Conservation (phyloP, 2,888 invertebrate species). For the Cheilosia vulpina region DNA sequence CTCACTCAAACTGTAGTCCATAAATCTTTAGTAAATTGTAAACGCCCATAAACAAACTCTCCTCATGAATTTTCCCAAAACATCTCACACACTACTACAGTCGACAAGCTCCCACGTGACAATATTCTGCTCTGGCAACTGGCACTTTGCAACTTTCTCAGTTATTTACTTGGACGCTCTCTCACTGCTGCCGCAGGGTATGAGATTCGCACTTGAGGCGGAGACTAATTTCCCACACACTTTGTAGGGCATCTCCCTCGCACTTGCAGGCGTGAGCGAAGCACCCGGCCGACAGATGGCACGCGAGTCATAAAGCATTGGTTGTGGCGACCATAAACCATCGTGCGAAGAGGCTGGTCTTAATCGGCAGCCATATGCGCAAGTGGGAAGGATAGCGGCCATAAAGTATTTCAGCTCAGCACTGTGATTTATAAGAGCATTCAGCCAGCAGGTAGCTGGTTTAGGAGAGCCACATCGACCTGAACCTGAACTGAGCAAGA, state of each 20-base stretch:
- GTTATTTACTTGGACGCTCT: constrained; percentile 40
- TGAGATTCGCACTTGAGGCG: constrained; percentile 75
- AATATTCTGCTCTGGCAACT: constrained; percentile 19
- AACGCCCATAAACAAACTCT: constrained; percentile 83
- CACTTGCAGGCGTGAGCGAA: constrained; percentile 48
- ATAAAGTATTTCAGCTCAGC: constrained; percentile 74
- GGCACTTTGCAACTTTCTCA: constrained; percentile 30
- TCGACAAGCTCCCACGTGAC: constrained; percentile 55
- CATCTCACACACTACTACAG: constrained; percentile 44
- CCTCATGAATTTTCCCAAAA: constrained; percentile 24
- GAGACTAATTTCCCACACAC: constrained; percentile 71
- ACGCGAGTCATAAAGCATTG: constrained; percentile 83
- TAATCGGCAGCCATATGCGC: constrained; percentile 76
- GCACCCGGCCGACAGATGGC: constrained; percentile 73
- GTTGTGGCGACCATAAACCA: constrained; percentile 82
- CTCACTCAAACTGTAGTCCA: constrained; percentile 72
- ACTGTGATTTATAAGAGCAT: constrained; percentile 71
- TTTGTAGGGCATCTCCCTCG: constrained; percentile 68
- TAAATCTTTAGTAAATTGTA: constrained; percentile 79
- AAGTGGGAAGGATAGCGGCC: constrained; percentile 75
- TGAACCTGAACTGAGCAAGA: neutral
- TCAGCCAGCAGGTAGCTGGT: constrained; percentile 65
- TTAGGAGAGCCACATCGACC: constrained; percentile 27
- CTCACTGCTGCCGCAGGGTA: neutral
- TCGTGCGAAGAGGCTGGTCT: constrained; percentile 79